Evolutionary conservation across 1,140 invertebrate genomes (phyloP).

Genomic region (Bombus fervidus): DNA sequence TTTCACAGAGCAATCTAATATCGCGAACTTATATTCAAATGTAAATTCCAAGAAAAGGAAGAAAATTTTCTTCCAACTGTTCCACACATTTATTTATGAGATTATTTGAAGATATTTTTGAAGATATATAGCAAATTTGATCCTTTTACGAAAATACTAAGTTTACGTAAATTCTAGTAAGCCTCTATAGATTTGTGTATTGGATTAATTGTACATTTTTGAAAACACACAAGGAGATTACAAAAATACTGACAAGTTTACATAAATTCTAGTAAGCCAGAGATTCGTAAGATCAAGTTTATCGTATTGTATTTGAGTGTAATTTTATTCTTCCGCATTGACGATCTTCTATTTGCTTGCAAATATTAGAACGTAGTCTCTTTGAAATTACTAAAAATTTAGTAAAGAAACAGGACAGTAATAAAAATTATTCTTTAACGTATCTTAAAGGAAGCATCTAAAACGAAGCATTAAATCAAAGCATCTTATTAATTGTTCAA

Average conservation of each 20-base stretch:
- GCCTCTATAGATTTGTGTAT: too few species aligned
- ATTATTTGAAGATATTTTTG: background rate
- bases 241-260: too few species aligned
- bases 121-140: too few species aligned
- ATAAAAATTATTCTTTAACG: too few species aligned
- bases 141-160: background rate
- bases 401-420: too few species aligned
- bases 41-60: too few species aligned
- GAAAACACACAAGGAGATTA: too few species aligned
- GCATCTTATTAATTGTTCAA: too few species aligned
- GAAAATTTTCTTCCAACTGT: background rate
- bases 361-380: too few species aligned
- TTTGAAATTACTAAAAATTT: background rate
- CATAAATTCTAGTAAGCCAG: too few species aligned
- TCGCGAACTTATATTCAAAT: background rate
- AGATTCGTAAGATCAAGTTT: background rate
- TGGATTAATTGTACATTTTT: too few species aligned
- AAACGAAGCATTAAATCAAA: background rate
- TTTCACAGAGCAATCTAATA: background rate
- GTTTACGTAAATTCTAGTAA: background rate
- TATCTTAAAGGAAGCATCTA: background rate
- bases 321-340: background rate
- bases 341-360: background rate
- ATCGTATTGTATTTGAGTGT: too few species aligned
- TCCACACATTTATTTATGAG: background rate